phyloP scores from a whole-genome alignment of 2,888 invertebrate genomes.

The Chrysotoxum bicinctum region DNA sequence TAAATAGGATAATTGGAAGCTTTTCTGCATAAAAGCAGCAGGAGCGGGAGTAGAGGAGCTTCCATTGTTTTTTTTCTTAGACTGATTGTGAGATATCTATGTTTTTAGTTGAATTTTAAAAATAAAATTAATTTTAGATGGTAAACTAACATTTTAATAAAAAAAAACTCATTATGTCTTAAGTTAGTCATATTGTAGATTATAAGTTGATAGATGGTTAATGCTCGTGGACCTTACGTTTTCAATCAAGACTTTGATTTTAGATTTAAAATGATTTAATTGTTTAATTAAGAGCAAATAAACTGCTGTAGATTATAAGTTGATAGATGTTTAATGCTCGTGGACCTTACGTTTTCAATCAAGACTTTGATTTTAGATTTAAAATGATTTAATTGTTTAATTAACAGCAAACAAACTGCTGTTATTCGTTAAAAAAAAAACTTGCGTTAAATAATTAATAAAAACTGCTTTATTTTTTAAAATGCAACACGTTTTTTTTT shows the following conservation, averaged over 20 bases:
- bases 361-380: neutral
- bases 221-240: too few relatives aligned
- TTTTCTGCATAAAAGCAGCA: neutral
- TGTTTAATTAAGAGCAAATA: neutral
- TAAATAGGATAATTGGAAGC: neutral
- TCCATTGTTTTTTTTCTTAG: neutral
- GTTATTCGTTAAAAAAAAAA: neutral
- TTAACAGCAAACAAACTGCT: neutral
- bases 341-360: too few relatives aligned
- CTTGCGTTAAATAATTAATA: neutral
- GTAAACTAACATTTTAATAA: neutral
- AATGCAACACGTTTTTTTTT: neutral
- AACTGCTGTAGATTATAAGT: too few relatives aligned
- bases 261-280: neutral
- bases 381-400: neutral
- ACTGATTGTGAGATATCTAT: conserved; percentile 43
- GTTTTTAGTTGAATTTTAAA: conserved; percentile 38
- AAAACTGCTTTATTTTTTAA: neutral
- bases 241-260: too few relatives aligned
- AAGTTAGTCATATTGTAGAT: neutral
- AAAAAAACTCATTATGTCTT: neutral
- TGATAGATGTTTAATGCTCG: too few relatives aligned
- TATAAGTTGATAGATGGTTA: neutral
- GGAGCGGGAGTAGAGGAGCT: neutral
- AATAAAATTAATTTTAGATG: neutral